These are phyloP conservation scores for Cossypha heuglini DNA, from an alignment of 2,797 vertebrate species.

Conservation along the genomic window DNA sequence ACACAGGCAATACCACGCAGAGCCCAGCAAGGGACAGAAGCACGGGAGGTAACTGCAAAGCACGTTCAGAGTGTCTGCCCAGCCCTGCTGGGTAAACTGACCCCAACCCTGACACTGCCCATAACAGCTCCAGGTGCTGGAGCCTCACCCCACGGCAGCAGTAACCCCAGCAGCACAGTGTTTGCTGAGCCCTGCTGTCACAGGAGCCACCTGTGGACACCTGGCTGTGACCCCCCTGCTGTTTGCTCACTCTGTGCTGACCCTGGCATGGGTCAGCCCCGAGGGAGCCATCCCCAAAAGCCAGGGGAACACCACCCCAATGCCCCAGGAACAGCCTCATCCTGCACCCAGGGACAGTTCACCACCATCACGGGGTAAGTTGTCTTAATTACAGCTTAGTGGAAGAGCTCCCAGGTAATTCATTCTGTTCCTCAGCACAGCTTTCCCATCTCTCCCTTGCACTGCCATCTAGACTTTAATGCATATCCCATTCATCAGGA, in stretches of 20 bases:
- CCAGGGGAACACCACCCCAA: not conserved
- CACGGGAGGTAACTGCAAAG: not conserved
- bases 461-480: not conserved
- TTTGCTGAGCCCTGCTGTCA: rapidly evolving
- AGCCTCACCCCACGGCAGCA: not conserved
- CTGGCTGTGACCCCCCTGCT: not conserved
- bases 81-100: constrained; percentile 8
- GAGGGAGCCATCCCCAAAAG: not conserved
- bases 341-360: not conserved
- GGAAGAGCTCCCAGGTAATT: not conserved
- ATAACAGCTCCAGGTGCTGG: not conserved
- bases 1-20: rapidly evolving
- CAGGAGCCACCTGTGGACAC: not conserved
- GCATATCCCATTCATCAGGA: not conserved
- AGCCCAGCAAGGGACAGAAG: not conserved
- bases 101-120: not conserved
- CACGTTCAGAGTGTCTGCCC: not conserved
- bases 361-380: not conserved
- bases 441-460: not conserved
- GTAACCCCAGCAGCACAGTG: not conserved
- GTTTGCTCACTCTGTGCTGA: not conserved
- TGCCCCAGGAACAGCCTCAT: not conserved
- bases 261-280: not conserved
- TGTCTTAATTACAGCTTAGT: not conserved
- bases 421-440: not conserved